A percentile compares a stretch with the other conserved stretches of the same genome.
Conservation (phyloP, 2,797 vertebrate genomes). For the Sphenodon punctatus region DNA sequence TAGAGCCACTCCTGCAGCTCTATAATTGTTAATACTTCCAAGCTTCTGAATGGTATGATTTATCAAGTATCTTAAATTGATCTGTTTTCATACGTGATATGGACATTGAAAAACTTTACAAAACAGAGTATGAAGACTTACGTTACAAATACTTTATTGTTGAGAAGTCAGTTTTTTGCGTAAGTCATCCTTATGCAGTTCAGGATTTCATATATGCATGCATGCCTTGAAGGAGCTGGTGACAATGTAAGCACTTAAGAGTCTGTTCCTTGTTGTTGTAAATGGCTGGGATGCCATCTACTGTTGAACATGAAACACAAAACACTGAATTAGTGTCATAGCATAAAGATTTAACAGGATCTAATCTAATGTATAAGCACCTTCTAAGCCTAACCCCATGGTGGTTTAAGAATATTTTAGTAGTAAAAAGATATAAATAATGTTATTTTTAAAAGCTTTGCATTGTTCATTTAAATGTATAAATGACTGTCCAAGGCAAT, state of each 20-base stretch:
- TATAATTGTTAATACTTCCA: too few species aligned
- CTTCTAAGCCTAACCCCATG: not conserved
- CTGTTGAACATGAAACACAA: constrained; percentile 40
- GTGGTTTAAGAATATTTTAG: not conserved
- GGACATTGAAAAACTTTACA: not conserved
- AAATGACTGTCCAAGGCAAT: too few species aligned
- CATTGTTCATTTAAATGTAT: too few species aligned
- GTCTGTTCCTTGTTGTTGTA: constrained; percentile 5
- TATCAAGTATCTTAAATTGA: not conserved
- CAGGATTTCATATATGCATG: not conserved
- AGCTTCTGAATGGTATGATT: not conserved
- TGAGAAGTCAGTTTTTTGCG: not conserved
- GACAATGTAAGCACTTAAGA: not conserved
- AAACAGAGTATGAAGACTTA: not conserved
- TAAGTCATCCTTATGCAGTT: constrained; percentile 20
- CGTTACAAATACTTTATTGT: not conserved
- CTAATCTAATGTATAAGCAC: too few species aligned
- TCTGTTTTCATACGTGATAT: not conserved
- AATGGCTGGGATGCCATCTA: constrained; percentile 61
- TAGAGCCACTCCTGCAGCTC: too few species aligned
- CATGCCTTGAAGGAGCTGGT: constrained; percentile 11
- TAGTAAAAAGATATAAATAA: too few species aligned
- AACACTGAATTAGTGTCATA: not conserved
- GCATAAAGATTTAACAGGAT: too few species aligned
- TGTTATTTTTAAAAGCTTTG: too few species aligned